Evolutionary conservation across 2,888 invertebrate genomes (phyloP).

Genomic region (Actias luna): DNA sequence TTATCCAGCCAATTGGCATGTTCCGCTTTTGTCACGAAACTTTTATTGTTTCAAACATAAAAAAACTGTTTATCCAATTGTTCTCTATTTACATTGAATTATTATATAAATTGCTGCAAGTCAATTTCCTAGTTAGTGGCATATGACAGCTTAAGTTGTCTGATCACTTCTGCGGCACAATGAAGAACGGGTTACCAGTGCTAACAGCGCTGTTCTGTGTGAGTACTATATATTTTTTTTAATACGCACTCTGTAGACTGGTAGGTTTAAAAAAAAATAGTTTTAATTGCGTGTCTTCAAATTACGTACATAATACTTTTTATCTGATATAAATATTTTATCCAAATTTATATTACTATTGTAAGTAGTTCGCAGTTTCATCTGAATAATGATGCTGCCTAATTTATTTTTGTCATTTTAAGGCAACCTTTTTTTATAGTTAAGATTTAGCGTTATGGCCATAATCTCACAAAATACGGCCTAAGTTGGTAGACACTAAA

Average conservation of each 20-base stretch:
- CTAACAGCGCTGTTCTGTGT: neutral
- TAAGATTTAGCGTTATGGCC: no score
- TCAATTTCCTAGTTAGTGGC: neutral
- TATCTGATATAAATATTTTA: no score
- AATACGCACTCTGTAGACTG: neutral
- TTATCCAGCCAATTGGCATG: neutral
- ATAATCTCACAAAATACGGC: no score
- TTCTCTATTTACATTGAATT: neutral
- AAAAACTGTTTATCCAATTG: constrained; percentile 1
- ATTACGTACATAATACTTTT: no score
- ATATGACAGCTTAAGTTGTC: neutral
- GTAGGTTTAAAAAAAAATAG: no score
- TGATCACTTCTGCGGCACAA: neutral
- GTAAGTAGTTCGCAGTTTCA: no score
- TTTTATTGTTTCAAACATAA: neutral
- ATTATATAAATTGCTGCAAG: neutral
- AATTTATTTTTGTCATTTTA: no score
- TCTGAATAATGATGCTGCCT: no score
- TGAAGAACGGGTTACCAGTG: neutral
- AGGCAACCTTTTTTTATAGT: no score
- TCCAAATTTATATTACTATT: no score
- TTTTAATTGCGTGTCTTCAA: no score
- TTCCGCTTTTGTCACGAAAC: neutral
- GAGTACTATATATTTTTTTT: neutral
- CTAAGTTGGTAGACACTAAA: no score